Base-by-base conservation (phyloP, 1,140 invertebrate species). In the Drosophila kepulauana region DNA sequence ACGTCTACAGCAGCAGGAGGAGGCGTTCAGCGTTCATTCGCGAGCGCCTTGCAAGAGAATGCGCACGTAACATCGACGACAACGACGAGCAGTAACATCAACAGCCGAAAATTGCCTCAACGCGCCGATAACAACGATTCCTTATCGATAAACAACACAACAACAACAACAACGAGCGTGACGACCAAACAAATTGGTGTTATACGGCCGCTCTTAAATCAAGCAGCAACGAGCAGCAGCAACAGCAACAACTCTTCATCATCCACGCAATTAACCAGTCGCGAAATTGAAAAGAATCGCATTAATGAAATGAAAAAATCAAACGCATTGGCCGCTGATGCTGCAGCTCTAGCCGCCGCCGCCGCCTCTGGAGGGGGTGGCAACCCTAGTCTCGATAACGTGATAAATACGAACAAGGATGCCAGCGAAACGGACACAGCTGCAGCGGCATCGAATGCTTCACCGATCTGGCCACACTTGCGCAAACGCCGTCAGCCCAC, bases 201-300 rank as follows among this genome's bases (percentile, higher is more conserved):
- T 11, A 92, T 91, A 56, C 73, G 90, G 4, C 91, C 91, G 35
- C 56, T 92, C 4, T 68, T 82, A 59, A 85, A 43, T 41, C 77
- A 68, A 16, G 51, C 30, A 11, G 75, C 76, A 25, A 66, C 58
- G 56, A 58, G 41, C 78, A 61, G 35, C 30, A 38, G 64, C 35
- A 7, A 10, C 35, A 7, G 48, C 33, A 38, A 71, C 64, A 56
- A 33, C 30, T 5, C 35, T 70, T 43, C 93, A 93, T 20, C 78
- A 25, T 25, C 20, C 20, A 25, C 20, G 20, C 20, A 25, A 25
- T 25, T 95, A 30, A 95, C 95, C 38, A 94, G 94, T 54, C 91
- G 95, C 33, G 95, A 96, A 91, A 94, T 95, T 16, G 95, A 96
- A 81, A 96, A 96, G 90, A 96, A 96, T 92, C 92, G 94, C 25